Evolutionary conservation across 2,797 vertebrate genomes (phyloP).

Genomic region (Myotis daubentonii): DNA sequence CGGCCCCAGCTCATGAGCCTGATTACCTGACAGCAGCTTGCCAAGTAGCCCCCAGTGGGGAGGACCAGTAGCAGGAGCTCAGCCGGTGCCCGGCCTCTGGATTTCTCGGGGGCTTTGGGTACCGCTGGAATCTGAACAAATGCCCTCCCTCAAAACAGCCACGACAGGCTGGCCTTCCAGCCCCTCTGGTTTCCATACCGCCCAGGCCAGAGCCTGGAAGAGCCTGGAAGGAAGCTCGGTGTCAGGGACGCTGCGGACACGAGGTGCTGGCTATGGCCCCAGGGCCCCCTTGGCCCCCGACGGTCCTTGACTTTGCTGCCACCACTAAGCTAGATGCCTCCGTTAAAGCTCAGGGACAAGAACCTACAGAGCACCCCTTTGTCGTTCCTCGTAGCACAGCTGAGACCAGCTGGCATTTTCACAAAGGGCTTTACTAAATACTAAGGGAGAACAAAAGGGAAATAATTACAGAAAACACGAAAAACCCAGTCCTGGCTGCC

Average conservation of each 20-base stretch:
- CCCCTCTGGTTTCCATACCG: background rate
- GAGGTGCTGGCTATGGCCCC: background rate
- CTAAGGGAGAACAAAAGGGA: conserved; percentile 79
- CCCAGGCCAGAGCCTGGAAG: background rate
- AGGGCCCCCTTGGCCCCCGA: background rate
- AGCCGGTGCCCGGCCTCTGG: conserved; percentile 30
- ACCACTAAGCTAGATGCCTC: conserved; percentile 7
- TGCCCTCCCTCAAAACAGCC: conserved; percentile 8
- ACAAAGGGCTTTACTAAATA: conserved; percentile 76
- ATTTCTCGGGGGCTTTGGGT: background rate
- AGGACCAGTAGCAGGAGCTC: background rate
- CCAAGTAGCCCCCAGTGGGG: background rate
- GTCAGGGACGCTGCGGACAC: background rate
- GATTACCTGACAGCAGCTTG: background rate
- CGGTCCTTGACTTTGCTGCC: conserved; percentile 51
- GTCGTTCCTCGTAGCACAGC: conserved; percentile 66
- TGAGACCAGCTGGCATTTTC: conserved; percentile 77
- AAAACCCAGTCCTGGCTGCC: conserved; percentile 75
- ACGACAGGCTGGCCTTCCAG: background rate
- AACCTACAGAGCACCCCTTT: conserved; percentile 39
- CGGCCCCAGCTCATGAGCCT: fast-evolving
- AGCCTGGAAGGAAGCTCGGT: background rate
- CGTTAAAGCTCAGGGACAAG: background rate
- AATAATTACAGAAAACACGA: conserved; percentile 81
- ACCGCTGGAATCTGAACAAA: background rate